phyloP scores from a whole-genome alignment of 1,140 invertebrate species.

The Cydia pomonella region DNA sequence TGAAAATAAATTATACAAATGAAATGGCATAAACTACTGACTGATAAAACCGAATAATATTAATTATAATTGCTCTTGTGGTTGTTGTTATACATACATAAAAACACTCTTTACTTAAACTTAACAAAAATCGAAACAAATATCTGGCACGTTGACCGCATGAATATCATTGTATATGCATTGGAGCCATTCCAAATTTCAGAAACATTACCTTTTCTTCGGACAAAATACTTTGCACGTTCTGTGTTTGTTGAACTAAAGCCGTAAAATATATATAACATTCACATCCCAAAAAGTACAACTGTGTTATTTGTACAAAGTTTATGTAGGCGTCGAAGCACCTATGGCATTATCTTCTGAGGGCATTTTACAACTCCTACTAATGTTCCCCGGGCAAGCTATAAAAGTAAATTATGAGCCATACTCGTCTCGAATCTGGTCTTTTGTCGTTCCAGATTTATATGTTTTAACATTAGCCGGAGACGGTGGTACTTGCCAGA shows the following conservation, averaged over 20 bases:
- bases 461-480: slow-evolving; percentile 29
- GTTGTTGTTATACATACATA: too few species aligned
- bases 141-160: slow-evolving; percentile 31
- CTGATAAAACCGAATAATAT: too few species aligned
- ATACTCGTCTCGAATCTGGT: slow-evolving; percentile 27
- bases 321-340: slow-evolving; percentile 10
- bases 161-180: slow-evolving; percentile 28
- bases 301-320: neutral
- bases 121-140: slow-evolving; percentile 4
- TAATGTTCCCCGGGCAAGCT: slow-evolving; percentile 31
- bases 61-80: too few species aligned
- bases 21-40: too few species aligned
- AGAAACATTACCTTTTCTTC: slow-evolving; percentile 25
- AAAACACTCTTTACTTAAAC: neutral
- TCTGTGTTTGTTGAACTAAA: neutral
- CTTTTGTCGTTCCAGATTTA: slow-evolving; percentile 33
- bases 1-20: too few species aligned
- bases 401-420: slow-evolving; percentile 33
- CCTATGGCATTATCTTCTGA: slow-evolving; percentile 19
- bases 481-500: slow-evolving; percentile 15
- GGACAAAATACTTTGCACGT: neutral
- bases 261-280: too few species aligned
- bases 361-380: slow-evolving; percentile 26
- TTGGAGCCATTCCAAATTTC: slow-evolving; percentile 30
- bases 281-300: neutral